A percentile compares a stretch with the other conserved stretches of the same genome.
Evolutionary conservation across 2,888 invertebrate species (phyloP).

Genomic region (Macroteleia sp.): DNA sequence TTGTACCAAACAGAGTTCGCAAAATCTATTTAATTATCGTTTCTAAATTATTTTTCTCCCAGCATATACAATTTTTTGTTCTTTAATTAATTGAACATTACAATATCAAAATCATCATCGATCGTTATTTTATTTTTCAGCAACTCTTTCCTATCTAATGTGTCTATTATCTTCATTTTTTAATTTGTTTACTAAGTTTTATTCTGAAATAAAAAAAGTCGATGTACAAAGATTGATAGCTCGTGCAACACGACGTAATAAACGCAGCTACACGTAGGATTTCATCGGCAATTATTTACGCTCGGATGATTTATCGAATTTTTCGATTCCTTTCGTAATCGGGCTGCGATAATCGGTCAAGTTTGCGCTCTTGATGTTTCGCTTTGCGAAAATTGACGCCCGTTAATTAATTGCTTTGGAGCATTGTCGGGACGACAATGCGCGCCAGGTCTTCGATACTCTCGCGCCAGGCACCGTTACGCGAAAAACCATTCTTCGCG

Average conservation of each 20-base stretch:
- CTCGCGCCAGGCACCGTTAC: constrained; percentile 42
- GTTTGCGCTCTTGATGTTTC: constrained; percentile 26
- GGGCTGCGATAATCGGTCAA: constrained; percentile 37
- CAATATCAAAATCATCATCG: too few relatives aligned
- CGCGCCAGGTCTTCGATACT: constrained; percentile 13
- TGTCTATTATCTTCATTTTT: too few relatives aligned
- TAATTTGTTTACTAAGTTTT: constrained; percentile 2
- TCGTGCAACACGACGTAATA: constrained; percentile 31
- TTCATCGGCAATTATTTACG: constrained; percentile 42
- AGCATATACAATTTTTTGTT: too few relatives aligned
- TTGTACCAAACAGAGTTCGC: too few relatives aligned
- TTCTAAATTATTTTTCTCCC: too few relatives aligned
- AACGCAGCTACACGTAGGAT: constrained; percentile 25
- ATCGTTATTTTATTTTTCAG: too few relatives aligned
- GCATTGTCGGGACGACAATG: constrained; percentile 34
- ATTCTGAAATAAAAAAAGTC: constrained; percentile 21
- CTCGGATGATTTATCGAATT: constrained; percentile 43
- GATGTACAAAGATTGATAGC: constrained; percentile 40
- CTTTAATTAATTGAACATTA: too few relatives aligned
- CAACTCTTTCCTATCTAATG: too few relatives aligned
- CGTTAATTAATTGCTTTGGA: constrained; percentile 37
- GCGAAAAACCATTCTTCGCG: constrained; percentile 37
- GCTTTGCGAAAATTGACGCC: constrained; percentile 32
- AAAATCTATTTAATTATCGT: too few relatives aligned
- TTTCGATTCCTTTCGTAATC: constrained; percentile 37